Base-by-base conservation (phyloP, 2,888 invertebrate species). In the Subacronicta megacephala region DNA sequence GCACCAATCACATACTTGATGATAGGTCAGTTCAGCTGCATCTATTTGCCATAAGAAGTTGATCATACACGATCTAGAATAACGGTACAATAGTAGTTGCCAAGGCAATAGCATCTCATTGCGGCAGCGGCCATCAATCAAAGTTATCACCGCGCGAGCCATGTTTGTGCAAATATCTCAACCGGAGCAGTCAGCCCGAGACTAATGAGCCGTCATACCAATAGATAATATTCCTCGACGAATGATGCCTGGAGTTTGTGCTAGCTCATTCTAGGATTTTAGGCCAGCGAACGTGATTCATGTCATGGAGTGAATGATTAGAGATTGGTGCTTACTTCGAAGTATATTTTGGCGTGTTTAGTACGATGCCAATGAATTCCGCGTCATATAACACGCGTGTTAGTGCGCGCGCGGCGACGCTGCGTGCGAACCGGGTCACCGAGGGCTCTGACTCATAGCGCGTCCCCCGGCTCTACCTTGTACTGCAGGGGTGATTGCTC, bases 351-450 rank as follows among this genome's bases (percentile, higher is more conserved):
- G 38, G 46, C 50, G 64, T 56, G 20, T 42, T 38, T 40, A 17
- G 47, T 40, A 40, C 50, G 71, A 40, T 64, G 56, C 47, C 43
- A 53, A 65, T 71, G 65, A 72, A 67, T 67, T 71, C 82, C 77
- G 81, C 80, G 65, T 63, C 87, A 87, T 89, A 77, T 84, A 84
- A 82, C 64, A 78, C 77, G 42, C 37, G 40, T 51, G 63, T 75
- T 51, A 77, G 49, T 15, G 55, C 47, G 61, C 80, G 40, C 66
- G 50, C 66, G 54, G 66, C 58, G 54, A 56, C 55, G 58, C 62
- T 77, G 72, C 87, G 86, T 90, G 90, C 85, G 90, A 90, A 90
- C 83, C 90, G 84, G 89, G 90, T 89, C 90, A 90, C 78, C 59
- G 78, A 78, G 78, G 80, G 73, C 73, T 78, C 74, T 81, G 81